Evolutionary conservation across 2,113 vertebrate genomes (phyloP), one percentile per base, ranked within the genome.

Genomic region (Micromys minutus): DNA sequence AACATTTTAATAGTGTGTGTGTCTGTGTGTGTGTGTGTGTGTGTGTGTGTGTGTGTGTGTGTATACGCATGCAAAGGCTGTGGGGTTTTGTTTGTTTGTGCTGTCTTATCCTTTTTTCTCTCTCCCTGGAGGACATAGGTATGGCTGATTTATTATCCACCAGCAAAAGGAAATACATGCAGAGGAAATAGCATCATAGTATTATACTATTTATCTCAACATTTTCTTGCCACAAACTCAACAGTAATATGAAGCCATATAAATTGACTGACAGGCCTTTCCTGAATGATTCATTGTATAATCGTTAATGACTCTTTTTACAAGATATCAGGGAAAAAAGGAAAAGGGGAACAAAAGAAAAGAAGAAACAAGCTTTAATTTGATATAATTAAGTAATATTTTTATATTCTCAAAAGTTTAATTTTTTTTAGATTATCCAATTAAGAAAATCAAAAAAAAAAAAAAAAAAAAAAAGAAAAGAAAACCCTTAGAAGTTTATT

Each of bases 151-250:
- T 80, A 96, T 92, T 80, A 96, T 12, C 61, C 0, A 94, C 72
- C 12, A 34, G 39, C 69, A 81, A 95, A 94, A 98, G 45, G 39
- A 45, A 96, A 81, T 76, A 95, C 96, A 61, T 90, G 61, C 16
- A 89, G 94, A 47, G 13, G 69, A 94, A 97, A 96, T 93, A 87
- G 85, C 65, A 72, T 84, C 96, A 59, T 94, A 74, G 92, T 76
- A 52, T 0, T 84, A 52, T 11, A 52, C 50, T 12, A 89, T n/a
- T n/a, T n/a, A n/a, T 96, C 94, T 92, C 81, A 95, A 59, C 52
- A 89, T 95, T 29, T 96, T 95, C 45, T 96, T 76, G 90, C n/a
- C 96, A 75, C 92, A 89, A 95, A 83, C 61, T 75, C 0, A 76
- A 42, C 94, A 96, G 29, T 87, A 95, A 87, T 39, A 50, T 17